phyloP scores from a whole-genome alignment of 2,888 invertebrate species.

The Polia nebulosa region DNA sequence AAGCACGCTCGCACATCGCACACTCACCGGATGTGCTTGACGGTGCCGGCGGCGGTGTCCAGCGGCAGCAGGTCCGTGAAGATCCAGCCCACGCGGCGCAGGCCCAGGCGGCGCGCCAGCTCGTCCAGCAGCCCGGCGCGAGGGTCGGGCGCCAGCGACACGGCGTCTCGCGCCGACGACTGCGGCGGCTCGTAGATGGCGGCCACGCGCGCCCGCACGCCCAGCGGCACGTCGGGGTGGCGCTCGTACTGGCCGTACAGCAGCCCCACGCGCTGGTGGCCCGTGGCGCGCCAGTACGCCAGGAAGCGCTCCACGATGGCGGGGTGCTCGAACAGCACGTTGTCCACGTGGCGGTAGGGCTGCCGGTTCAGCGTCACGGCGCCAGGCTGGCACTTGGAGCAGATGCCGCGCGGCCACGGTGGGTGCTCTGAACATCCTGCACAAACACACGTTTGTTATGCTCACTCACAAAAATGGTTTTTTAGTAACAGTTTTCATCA shows the following conservation, averaged over 20 bases:
- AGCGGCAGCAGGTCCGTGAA: constrained; percentile 99
- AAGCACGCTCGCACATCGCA: too few relatives aligned
- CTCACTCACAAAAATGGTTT: too few relatives aligned
- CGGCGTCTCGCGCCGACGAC: constrained; percentile 94
- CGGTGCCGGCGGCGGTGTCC: constrained; percentile 96
- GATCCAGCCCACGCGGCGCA: constrained; percentile 98
- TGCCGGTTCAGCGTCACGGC: constrained; percentile 99
- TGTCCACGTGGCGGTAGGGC: constrained; percentile 98
- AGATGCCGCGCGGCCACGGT: constrained; percentile 99
- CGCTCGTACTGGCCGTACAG: constrained; percentile 98
- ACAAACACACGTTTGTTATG: neutral
- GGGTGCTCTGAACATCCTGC: constrained; percentile 98
- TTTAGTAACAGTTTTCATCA: too few relatives aligned
- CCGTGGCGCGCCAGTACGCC: constrained; percentile 98
- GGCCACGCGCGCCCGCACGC: constrained; percentile 94
- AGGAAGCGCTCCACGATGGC: constrained; percentile 98
- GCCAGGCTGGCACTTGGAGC: constrained; percentile 99
- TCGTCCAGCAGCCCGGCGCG: constrained; percentile 93
- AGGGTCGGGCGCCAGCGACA: constrained; percentile 92
- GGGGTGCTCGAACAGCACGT: constrained; percentile 98
- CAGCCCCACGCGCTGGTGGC: constrained; percentile 98
- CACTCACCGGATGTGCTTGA: constrained; percentile 90
- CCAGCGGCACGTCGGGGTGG: constrained; percentile 92
- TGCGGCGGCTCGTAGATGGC: constrained; percentile 99
- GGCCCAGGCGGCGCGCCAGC: constrained; percentile 94